phyloP scores from a whole-genome alignment of 2,888 invertebrate species.

The Teleiodes luculella region DNA sequence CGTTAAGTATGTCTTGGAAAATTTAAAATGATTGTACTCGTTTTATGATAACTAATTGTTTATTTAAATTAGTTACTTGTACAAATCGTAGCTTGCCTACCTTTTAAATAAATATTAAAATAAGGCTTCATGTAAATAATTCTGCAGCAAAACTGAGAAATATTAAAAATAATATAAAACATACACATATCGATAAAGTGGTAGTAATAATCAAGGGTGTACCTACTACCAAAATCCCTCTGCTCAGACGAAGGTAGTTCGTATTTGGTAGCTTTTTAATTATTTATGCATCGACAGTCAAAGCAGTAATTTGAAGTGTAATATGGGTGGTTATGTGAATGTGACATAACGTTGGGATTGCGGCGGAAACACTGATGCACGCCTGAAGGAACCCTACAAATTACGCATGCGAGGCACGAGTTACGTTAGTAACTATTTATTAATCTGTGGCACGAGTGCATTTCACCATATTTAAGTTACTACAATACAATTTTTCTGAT shows the following conservation, averaged over 20 bases:
- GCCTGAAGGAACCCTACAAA: slow-evolving; percentile 15
- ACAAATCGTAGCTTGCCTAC: too few relatives aligned
- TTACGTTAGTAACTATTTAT: not conserved
- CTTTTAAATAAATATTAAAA: too few relatives aligned
- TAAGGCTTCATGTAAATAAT: too few relatives aligned
- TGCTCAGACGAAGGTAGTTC: not conserved
- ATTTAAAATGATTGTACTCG: too few relatives aligned
- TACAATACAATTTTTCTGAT: too few relatives aligned
- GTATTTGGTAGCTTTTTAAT: slow-evolving; percentile 26
- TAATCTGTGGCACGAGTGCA: not conserved
- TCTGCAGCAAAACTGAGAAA: too few relatives aligned
- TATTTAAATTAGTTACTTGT: too few relatives aligned
- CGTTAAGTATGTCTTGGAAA: too few relatives aligned
- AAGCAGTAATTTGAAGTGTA: slow-evolving; percentile 37
- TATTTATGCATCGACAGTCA: slow-evolving; percentile 54
- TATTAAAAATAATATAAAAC: too few relatives aligned
- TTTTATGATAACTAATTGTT: too few relatives aligned
- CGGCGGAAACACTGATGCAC: slow-evolving; percentile 9
- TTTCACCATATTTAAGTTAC: too few relatives aligned
- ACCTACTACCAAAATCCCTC: not conserved
- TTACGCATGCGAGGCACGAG: slow-evolving; percentile 12
- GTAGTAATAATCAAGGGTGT: not conserved
- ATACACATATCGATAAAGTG: too few relatives aligned
- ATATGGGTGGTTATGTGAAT: not conserved
- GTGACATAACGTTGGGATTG: slow-evolving; percentile 3